These are phyloP conservation scores for Champsocephalus gunnari DNA, from an alignment of 2,797 vertebrate species.

Conservation along the genomic window DNA sequence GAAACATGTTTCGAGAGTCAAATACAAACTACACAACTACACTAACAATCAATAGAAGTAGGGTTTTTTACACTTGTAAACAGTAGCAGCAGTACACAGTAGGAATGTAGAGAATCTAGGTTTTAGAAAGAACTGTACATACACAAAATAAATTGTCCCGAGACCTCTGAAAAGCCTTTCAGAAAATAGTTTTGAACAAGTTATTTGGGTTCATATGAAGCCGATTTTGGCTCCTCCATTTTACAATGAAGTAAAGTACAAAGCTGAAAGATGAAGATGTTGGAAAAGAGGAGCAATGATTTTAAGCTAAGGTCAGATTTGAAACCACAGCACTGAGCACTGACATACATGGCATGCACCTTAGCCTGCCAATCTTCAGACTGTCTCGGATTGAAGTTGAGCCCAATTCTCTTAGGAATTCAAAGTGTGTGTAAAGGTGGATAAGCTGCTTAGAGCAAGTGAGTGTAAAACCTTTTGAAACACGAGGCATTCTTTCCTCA, in stretches of 20 bases:
- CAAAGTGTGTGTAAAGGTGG: constrained; percentile 18
- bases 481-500: constrained; percentile 11
- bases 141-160: constrained; percentile 47
- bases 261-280: constrained; percentile 25
- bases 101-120: constrained; percentile 57
- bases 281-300: constrained; percentile 21
- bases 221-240: constrained; percentile 23
- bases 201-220: constrained; percentile 13
- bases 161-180: constrained; percentile 74
- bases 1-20: constrained; percentile 46
- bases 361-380: constrained; percentile 43
- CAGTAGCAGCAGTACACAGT: constrained; percentile 74
- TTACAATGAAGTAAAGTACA: constrained; percentile 6
- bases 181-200: constrained; percentile 32
- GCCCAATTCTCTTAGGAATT: constrained; percentile 28
- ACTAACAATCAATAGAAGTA: constrained; percentile 56
- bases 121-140: constrained; percentile 69
- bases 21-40: constrained; percentile 31
- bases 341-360: constrained; percentile 49
- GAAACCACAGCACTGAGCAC: constrained; percentile 54
- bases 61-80: constrained; percentile 53
- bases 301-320: constrained; percentile 37
- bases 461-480: constrained; percentile 26
- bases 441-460: constrained; percentile 39
- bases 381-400: constrained; percentile 21